A percentile compares a stretch with the other conserved stretches of the same genome.
phyloP scores from a whole-genome alignment of 2,888 invertebrate genomes.

The Yponomeuta plumbellus region DNA sequence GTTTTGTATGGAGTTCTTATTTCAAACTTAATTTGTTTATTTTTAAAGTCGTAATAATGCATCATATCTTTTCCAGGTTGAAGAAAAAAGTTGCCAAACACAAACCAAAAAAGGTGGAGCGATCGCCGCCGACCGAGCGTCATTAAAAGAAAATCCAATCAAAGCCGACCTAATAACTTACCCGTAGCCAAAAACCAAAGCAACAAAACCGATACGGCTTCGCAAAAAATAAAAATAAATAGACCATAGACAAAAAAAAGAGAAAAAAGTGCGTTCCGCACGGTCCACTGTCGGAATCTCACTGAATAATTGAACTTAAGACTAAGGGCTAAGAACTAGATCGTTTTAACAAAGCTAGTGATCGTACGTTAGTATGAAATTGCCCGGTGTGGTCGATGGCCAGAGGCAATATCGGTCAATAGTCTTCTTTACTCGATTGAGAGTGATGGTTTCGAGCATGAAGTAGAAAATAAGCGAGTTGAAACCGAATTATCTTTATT shows the following conservation, averaged over 20 bases:
- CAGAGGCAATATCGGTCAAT: slow-evolving; percentile 4
- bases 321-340: neutral
- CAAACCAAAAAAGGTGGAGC: neutral
- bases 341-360: neutral
- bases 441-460: slow-evolving; percentile 3
- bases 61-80: too few relatives aligned
- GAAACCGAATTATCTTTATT: too few relatives aligned
- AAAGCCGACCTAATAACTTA: neutral
- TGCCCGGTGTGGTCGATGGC: slow-evolving; percentile 8
- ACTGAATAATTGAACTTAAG: neutral
- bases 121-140: neutral
- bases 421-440: slow-evolving; percentile 12
- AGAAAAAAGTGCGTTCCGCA: neutral
- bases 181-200: neutral
- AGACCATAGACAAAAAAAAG: neutral
- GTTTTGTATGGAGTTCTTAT: too few relatives aligned
- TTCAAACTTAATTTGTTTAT: too few relatives aligned
- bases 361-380: slow-evolving; percentile 2
- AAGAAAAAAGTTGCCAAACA: too few relatives aligned
- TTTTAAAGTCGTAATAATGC: too few relatives aligned
- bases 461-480: too few relatives aligned
- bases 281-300: neutral
- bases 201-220: neutral
- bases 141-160: neutral
- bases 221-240: neutral